Evolutionary conservation across 2,888 invertebrate species (phyloP).

Genomic region (Dysmachus trigonus): DNA sequence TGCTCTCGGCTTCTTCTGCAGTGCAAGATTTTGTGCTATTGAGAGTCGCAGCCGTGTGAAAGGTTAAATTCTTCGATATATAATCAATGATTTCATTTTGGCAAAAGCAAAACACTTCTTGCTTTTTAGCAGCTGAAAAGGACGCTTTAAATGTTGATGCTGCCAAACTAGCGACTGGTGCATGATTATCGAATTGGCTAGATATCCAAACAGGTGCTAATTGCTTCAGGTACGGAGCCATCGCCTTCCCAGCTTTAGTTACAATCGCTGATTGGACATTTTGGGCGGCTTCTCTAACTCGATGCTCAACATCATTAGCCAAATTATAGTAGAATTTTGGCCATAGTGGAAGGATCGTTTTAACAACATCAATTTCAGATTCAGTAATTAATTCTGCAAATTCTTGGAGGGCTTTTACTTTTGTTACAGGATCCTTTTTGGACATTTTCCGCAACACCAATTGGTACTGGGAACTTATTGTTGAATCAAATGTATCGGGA

Average conservation of each 20-base stretch:
- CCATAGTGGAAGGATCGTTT: conserved; percentile 82
- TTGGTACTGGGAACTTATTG: conserved; percentile 77
- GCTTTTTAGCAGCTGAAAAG: conserved; percentile 80
- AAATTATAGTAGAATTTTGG: conserved; percentile 80
- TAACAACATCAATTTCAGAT: conserved; percentile 73
- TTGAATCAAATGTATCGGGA: conserved; percentile 72
- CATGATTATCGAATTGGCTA: conserved; percentile 85
- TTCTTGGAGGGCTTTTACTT: conserved; percentile 82
- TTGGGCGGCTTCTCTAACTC: conserved; percentile 82
- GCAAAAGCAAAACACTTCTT: conserved; percentile 83
- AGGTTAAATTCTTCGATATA: conserved; percentile 75
- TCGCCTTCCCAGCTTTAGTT: conserved; percentile 74
- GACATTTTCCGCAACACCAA: conserved; percentile 85
- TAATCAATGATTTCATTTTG: conserved; percentile 81
- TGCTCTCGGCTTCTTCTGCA: conserved; percentile 74
- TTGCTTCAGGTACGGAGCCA: conserved; percentile 81
- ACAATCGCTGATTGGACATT: conserved; percentile 77
- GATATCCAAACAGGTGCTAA: conserved; percentile 86
- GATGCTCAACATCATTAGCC: conserved; percentile 81
- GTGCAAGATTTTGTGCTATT: conserved; percentile 67
- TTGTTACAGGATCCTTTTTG: conserved; percentile 91
- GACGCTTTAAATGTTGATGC: conserved; percentile 73
- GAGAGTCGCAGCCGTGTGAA: conserved; percentile 68
- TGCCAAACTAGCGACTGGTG: conserved; percentile 82
- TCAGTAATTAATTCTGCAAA: conserved; percentile 75